phyloP scores from a whole-genome alignment of 2,113 vertebrate species.

The Pseudolaguvia tuberculata region DNA sequence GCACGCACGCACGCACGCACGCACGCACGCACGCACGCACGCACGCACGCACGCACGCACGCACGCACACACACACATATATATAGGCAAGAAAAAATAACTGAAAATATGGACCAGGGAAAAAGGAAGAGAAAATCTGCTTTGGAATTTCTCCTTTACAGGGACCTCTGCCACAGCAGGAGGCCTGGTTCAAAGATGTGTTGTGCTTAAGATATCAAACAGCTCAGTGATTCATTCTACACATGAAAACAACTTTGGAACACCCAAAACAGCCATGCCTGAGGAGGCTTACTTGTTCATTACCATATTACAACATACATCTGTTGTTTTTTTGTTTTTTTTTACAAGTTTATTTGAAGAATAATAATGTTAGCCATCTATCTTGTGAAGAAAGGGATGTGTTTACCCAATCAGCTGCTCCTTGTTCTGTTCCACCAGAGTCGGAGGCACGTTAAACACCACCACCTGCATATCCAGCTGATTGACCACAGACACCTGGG shows the following conservation, averaged over 20 bases:
- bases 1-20: too few relatives aligned
- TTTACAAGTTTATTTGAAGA: not conserved
- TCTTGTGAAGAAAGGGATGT: not conserved
- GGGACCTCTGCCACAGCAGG: conserved; percentile 19
- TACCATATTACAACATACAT: conserved; percentile 20
- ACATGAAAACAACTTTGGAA: conserved; percentile 15
- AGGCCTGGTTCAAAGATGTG: not conserved
- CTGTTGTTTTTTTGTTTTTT: not conserved
- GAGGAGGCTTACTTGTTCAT: conserved; percentile 8
- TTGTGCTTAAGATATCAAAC: conserved; percentile 23
- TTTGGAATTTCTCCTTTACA: not conserved
- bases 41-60: too few relatives aligned
- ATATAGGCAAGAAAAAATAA: too few relatives aligned
- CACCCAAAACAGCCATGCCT: not conserved
- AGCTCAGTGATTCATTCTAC: conserved; percentile 14
- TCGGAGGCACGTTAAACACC: conserved; percentile 92
- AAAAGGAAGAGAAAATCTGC: conserved; percentile 2
- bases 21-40: too few relatives aligned
- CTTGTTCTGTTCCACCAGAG: conserved; percentile 92
- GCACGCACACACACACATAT: too few relatives aligned
- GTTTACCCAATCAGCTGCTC: conserved; percentile 86
- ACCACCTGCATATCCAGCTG: conserved; percentile 98
- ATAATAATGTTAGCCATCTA: not conserved
- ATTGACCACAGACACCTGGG: conserved; percentile 94
- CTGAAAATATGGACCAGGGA: not conserved